phyloP scores from a whole-genome alignment of 2,113 vertebrate species.

The Lophotis ruficrista region DNA sequence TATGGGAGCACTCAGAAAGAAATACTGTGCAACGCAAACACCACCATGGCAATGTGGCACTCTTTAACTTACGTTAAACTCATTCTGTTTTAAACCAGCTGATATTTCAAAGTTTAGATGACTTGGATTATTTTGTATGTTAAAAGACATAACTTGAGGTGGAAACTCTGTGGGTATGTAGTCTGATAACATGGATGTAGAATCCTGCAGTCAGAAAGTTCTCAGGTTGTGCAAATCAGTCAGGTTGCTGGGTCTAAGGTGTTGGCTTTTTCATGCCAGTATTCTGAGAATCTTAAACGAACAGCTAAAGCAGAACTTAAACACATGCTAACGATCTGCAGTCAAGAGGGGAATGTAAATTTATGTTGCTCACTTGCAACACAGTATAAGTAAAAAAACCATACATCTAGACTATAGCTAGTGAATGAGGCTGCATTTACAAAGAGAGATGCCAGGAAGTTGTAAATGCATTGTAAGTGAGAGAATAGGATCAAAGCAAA shows the following conservation, averaged over 20 bases:
- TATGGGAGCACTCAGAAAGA: background rate
- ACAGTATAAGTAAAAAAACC: background rate
- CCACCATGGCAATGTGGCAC: too few relatives aligned
- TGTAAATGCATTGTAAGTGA: background rate
- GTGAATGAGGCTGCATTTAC: background rate
- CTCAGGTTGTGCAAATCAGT: background rate
- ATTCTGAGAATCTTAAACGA: background rate
- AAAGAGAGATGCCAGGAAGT: background rate
- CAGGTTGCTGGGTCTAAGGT: background rate
- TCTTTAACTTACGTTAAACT: too few relatives aligned
- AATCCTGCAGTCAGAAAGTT: background rate
- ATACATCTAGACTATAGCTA: background rate
- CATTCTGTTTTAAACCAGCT: background rate
- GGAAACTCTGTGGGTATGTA: fast-evolving
- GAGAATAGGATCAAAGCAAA: background rate
- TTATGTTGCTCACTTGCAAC: background rate
- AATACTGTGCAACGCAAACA: background rate
- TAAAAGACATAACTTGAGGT: background rate
- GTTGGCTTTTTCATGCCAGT: background rate
- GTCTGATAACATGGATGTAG: background rate
- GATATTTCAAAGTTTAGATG: background rate
- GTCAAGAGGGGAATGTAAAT: background rate
- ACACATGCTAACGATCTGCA: background rate
- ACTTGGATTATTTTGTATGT: background rate
- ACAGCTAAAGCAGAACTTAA: background rate